phyloP scores from a whole-genome alignment of 2,797 vertebrate species.

The Scarus forsteni region DNA sequence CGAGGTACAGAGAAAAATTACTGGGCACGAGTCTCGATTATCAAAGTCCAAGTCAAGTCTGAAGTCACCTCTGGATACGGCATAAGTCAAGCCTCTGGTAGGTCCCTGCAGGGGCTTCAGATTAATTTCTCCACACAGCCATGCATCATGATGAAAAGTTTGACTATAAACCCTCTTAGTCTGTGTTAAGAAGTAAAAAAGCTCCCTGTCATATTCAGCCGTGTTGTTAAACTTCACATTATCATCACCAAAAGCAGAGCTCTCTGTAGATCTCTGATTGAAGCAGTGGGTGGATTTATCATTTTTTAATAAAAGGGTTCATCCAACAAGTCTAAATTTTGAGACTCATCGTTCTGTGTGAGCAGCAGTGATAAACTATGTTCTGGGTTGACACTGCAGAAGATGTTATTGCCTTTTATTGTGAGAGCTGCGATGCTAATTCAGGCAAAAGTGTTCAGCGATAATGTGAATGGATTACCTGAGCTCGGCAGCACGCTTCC shows the following conservation, averaged over 20 bases:
- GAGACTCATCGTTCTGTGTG: neutral
- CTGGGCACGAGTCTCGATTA: no score
- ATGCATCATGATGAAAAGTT: neutral
- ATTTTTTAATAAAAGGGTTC: slow-evolving; percentile 1
- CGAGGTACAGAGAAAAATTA: no score
- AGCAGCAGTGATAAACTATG: neutral
- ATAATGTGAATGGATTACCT: slow-evolving; percentile 6
- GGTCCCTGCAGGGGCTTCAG: no score
- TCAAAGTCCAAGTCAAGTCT: no score
- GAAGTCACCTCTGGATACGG: no score
- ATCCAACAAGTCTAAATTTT: neutral
- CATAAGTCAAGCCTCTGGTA: no score
- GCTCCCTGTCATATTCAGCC: neutral
- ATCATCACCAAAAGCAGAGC: slow-evolving; percentile 2
- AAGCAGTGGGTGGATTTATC: neutral
- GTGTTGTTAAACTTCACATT: slow-evolving; percentile 1
- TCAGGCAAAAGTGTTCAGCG: neutral
- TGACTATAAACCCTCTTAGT: neutral
- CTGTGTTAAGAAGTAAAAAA: neutral
- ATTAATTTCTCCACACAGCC: neutral
- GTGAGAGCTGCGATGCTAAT: neutral
- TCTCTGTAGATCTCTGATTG: neutral
- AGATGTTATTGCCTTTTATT: neutral
- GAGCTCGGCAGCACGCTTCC: neutral
- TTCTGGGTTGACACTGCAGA: neutral